Evolutionary conservation across 2,888 invertebrate genomes (phyloP).

Genomic region (Girardia tigrina): DNA sequence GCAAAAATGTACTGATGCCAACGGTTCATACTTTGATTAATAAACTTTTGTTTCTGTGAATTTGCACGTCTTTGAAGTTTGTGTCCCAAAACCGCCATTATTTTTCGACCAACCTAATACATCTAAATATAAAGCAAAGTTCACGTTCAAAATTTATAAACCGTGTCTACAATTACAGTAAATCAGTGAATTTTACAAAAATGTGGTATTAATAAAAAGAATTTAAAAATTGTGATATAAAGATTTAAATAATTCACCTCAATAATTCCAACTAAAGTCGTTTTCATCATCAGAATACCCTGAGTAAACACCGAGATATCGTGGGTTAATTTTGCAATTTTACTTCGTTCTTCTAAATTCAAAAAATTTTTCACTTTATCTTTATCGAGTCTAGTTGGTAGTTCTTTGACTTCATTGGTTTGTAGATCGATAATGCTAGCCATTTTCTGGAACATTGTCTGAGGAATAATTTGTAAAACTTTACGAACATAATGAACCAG

Average conservation of each 20-base stretch:
- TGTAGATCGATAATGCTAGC: constrained; percentile 76
- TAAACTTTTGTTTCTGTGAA: no score
- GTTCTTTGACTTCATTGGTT: constrained; percentile 66
- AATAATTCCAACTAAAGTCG: constrained; percentile 42
- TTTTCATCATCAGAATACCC: constrained; percentile 84
- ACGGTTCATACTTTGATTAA: no score
- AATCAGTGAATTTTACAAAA: no score
- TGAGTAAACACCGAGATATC: constrained; percentile 85
- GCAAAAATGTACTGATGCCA: no score
- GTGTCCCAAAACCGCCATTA: no score
- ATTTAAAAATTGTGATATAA: no score
- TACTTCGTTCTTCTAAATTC: constrained; percentile 70
- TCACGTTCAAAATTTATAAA: no score
- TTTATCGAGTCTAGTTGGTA: constrained; percentile 81
- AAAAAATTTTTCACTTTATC: constrained; percentile 80
- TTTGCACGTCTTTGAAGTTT: no score
- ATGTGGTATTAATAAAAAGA: no score
- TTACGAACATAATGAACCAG: constrained; percentile 76
- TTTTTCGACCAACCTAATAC: no score
- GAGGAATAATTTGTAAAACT: constrained; percentile 86
- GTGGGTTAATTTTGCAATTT: constrained; percentile 79
- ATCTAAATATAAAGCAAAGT: no score
- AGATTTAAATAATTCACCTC: neutral
- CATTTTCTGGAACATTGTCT: constrained; percentile 79
- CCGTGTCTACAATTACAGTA: no score